Evolutionary conservation across 2,797 vertebrate genomes (phyloP), one percentile per base, ranked within the genome.

Genomic region (Falco concolor): DNA sequence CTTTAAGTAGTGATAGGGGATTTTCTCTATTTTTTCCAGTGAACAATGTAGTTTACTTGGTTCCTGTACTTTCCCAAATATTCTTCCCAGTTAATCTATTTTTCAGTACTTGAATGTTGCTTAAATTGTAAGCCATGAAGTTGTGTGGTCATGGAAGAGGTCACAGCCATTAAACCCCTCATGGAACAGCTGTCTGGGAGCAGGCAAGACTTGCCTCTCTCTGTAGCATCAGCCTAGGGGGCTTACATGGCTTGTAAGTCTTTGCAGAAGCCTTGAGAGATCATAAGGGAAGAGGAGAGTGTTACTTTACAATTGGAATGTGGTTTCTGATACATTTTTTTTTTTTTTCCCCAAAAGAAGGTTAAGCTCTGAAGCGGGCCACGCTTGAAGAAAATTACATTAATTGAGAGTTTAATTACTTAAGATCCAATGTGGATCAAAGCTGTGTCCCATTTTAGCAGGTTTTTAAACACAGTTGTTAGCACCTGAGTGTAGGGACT

Each of bases 401-500:
- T 65, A 70, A 67, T 52, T 1, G 4, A 67, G 81, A 57, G 47
- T 76, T 82, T 77, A 72, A 91, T 93, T 91, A 57, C 32, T 65
- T 73, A 28, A 79, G 52, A 56, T 40, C 5, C 50, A 56, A 4
- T 15, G 18, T 85, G 44, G n/a, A 36, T 87, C 56, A 44, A 63
- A 77, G 60, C 36, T 69, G 14, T 83, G 24, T 79, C 34, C 67
- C 12, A 3, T 44, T 92, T 84, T 69, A 8, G 4, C 36, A 18
- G 6, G 8, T 36, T 44, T 89, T 67, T 49, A 49, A 70, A 47
- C 5, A 36, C n/a, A 1, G 4, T 1, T 16, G 4, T 52, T 59
- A 65, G 24, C 25, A 40, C 19, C 24, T 3, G 1, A 8, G 30
- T 36, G 32, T 28, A 27, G 19, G 8, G 1, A 1, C 18, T 42